Evolutionary conservation across 2,888 invertebrate species (phyloP).

Genomic region (Sussaba pulchella): DNA sequence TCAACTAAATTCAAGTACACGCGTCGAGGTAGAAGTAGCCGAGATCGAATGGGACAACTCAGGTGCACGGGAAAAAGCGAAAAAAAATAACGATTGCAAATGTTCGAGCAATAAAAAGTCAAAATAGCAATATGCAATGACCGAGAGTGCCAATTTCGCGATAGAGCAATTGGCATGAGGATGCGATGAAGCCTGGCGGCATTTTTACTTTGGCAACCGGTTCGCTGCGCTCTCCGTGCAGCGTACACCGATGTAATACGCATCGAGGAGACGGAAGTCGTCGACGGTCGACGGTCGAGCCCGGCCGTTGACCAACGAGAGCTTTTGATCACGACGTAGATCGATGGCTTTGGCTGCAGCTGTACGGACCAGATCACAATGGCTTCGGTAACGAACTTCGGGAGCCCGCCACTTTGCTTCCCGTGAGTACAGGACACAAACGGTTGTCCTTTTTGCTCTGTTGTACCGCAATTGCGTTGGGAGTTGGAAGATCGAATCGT

Average conservation of each 20-base stretch:
- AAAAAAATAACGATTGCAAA: background rate
- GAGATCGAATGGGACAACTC: background rate
- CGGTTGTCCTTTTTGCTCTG: constrained; percentile 13
- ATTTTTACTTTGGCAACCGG: constrained; percentile 43
- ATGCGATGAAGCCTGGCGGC: constrained; percentile 19
- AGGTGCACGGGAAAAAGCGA: background rate
- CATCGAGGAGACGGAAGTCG: constrained; percentile 58
- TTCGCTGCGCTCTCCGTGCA: background rate
- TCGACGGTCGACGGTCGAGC: constrained; percentile 38
- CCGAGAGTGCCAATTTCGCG: constrained; percentile 49
- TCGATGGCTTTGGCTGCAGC: constrained; percentile 36
- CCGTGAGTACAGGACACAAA: constrained; percentile 37
- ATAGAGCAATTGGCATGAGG: constrained; percentile 44
- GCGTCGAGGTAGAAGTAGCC: too few relatives aligned
- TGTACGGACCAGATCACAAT: constrained; percentile 51
- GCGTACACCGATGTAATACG: constrained; percentile 31
- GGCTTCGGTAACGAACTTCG: constrained; percentile 62
- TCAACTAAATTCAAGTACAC: background rate
- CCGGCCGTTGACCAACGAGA: constrained; percentile 61
- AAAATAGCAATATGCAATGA: background rate
- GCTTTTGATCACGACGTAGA: constrained; percentile 62
- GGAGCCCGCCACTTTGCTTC: constrained; percentile 53
- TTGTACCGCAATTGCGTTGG: constrained; percentile 12
- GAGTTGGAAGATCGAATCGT: constrained; percentile 39
- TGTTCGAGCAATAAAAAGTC: constrained; percentile 29